Evolutionary conservation across 2,797 vertebrate genomes (phyloP).

Genomic region (Craterocephalus amniculus): DNA sequence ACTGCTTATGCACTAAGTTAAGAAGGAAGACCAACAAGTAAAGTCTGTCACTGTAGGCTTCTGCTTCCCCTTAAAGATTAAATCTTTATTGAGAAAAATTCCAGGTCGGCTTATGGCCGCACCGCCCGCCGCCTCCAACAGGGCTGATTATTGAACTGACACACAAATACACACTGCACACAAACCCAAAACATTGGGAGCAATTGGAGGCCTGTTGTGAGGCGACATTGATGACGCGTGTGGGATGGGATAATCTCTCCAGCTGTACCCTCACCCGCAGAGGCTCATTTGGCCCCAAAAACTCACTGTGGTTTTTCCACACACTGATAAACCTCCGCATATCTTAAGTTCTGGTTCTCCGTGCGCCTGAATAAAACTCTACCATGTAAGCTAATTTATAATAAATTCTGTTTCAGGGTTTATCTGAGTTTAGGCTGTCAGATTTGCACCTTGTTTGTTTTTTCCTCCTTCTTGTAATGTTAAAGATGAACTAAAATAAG

Average conservation of each 20-base stretch:
- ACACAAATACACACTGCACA: slow-evolving; percentile 46
- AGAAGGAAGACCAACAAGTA: slow-evolving; percentile 16
- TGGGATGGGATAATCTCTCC: slow-evolving; percentile 77
- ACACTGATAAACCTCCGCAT: slow-evolving; percentile 24
- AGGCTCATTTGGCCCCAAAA: slow-evolving; percentile 63
- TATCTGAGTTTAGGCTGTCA: not conserved
- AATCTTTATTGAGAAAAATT: slow-evolving; percentile 90
- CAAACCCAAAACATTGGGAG: slow-evolving; percentile 53
- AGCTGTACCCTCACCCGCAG: slow-evolving; percentile 72
- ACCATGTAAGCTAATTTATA: not conserved
- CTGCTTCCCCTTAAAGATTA: slow-evolving; percentile 83
- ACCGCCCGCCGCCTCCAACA: slow-evolving; percentile 76
- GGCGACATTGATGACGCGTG: slow-evolving; percentile 78
- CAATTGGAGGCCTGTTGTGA: slow-evolving; percentile 70
- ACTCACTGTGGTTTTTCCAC: slow-evolving; percentile 45
- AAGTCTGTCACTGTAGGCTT: slow-evolving; percentile 55
- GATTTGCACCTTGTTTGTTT: not conserved
- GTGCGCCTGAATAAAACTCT: not conserved
- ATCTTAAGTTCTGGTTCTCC: slow-evolving; percentile 9
- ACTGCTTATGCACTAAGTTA: slow-evolving; percentile 27
- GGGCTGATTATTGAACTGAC: slow-evolving; percentile 73
- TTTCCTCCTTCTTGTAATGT: not conserved
- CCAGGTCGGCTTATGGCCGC: slow-evolving; percentile 87
- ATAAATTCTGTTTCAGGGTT: not conserved
- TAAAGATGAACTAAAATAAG: not conserved